phyloP scores from a whole-genome alignment of 2,113 vertebrate genomes.

The Triplophysa tibetana region DNA sequence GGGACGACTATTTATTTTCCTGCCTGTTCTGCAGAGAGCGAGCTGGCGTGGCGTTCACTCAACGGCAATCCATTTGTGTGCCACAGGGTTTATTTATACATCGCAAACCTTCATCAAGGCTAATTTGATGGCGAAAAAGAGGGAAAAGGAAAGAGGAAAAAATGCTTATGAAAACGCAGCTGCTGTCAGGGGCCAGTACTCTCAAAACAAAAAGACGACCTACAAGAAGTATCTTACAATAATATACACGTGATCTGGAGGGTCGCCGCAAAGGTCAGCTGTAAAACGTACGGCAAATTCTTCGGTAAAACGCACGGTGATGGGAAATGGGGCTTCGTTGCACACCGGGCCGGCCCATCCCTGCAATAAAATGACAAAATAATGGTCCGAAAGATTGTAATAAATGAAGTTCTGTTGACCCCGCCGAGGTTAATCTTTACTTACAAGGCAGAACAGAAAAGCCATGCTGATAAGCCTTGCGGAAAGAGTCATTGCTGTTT shows the following conservation, averaged over 20 bases:
- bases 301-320: constrained; percentile 54
- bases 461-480: constrained; percentile 9
- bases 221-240: constrained; percentile 71
- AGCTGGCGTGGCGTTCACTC: constrained; percentile 70
- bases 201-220: constrained; percentile 72
- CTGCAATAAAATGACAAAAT: neutral
- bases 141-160: constrained; percentile 31
- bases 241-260: constrained; percentile 71
- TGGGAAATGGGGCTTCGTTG: constrained; percentile 49
- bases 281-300: constrained; percentile 71
- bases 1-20: constrained; percentile 74
- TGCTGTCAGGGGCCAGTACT: constrained; percentile 69
- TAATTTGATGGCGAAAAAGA: constrained; percentile 75
- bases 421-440: constrained; percentile 14
- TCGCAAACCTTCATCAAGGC: constrained; percentile 77
- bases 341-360: constrained; percentile 19
- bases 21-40: constrained; percentile 68
- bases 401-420: constrained; percentile 17
- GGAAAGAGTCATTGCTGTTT: constrained; percentile 21
- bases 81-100: constrained; percentile 79
- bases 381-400: neutral
- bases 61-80: constrained; percentile 76
- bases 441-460: constrained; percentile 15
- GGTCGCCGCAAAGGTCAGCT: constrained; percentile 67
- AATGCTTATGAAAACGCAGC: constrained; percentile 76